Evolutionary conservation across 2,797 vertebrate genomes (phyloP), one percentile per base, ranked within the genome.

Genomic region (Acropternis orthonyx): DNA sequence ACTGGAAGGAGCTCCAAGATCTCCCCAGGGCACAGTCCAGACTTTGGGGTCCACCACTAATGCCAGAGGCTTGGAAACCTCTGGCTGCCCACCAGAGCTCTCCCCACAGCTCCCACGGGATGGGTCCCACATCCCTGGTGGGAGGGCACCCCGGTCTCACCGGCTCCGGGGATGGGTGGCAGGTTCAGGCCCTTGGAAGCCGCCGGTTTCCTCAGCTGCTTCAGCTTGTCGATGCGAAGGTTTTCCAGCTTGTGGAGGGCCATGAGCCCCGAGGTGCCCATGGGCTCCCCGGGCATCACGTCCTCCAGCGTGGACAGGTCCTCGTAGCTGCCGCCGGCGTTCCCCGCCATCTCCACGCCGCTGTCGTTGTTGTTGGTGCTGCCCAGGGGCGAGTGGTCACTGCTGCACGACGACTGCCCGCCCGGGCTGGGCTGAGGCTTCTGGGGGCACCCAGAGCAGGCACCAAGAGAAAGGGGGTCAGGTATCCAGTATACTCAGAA

Each of bases 281-380:
- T 98, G 97, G 89, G 97, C 95, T 96, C 98, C 54, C 94, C 90
- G 2, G 93, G 98, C 96, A 97, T 97, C 78, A 91, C 97, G 15
- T 99, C 99, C 76, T 99, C 99, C 92, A 99, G 92, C 1, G 98
- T 98, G 19, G 99, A 99, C 94, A 99, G 98, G 89, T 99, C 99
- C 96, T 99, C 99, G 21, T 99, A 98, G 94, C 99, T 99, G 51
- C 99, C 99, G 0, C 99, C 98, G 0, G 98, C 98, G 7, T 99
- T 99, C n/a, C 99, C 98, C 6, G 99, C 98, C 99, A 99, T 99
- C 97, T 99, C 99, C 90, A 99, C 99, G 0, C 99, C 99, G 0
- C 99, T 99, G 98, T 99, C 99, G 0, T 99, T 99, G 97, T 99
- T 99, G 97, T 99, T 99, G 85, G 98, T 98, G 37, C 99, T 99